A percentile compares a stretch with the other conserved stretches of the same genome.
These are phyloP conservation scores for Hydrotaea cyrtoneurina DNA, from an alignment of 2,888 invertebrate species.

Conservation along the genomic window DNA sequence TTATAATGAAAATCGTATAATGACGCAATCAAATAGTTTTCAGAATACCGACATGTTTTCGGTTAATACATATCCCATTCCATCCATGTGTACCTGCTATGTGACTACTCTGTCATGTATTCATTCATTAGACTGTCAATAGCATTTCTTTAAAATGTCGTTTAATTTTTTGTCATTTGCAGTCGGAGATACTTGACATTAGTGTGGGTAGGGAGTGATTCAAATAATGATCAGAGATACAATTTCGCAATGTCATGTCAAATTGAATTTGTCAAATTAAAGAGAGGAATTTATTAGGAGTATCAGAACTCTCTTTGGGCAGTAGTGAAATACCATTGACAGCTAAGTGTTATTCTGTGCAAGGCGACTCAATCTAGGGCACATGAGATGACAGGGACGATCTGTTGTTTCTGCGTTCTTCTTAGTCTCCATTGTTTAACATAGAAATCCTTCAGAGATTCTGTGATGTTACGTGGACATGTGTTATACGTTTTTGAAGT, in stretches of 20 bases:
- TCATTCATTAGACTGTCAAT: constrained; percentile 39
- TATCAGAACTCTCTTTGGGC: too few relatives aligned
- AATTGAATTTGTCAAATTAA: too few relatives aligned
- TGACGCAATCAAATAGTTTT: constrained; percentile 1
- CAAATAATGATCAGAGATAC: too few relatives aligned
- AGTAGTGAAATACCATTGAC: too few relatives aligned
- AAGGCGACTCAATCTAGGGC: neutral
- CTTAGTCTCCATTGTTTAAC: neutral
- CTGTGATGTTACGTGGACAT: neutral
- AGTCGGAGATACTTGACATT: constrained; percentile 36
- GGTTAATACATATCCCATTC: neutral
- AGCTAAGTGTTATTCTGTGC: too few relatives aligned
- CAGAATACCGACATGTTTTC: neutral
- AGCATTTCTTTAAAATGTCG: constrained; percentile 51
- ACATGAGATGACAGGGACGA: neutral
- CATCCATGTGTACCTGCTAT: neutral
- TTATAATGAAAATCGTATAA: neutral
- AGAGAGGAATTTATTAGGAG: too few relatives aligned
- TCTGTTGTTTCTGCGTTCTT: neutral
- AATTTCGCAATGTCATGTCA: too few relatives aligned
- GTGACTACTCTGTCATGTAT: neutral
- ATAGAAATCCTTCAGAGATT: neutral
- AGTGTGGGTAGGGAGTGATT: too few relatives aligned
- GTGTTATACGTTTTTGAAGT: neutral
- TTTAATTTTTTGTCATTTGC: constrained; percentile 47